Evolutionary conservation across 1,140 invertebrate genomes (phyloP).

Genomic region (Zeugodacus cucurbitae): DNA sequence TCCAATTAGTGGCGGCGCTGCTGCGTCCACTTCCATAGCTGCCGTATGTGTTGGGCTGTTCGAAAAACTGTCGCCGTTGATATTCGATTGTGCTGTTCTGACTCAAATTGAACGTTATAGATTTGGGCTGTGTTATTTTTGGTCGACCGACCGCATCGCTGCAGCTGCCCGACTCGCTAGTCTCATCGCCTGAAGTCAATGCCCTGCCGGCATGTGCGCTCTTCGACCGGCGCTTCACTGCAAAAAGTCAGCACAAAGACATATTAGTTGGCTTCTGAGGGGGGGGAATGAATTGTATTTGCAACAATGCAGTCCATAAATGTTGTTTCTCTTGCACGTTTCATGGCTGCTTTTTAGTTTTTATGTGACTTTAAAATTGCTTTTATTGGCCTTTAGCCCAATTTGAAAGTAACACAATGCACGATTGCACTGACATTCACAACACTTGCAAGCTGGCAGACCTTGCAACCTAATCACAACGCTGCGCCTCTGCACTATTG

Average conservation of each 20-base stretch:
- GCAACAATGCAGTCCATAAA: neutral
- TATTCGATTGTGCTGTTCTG: conserved; percentile 64
- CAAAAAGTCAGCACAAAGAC: neutral
- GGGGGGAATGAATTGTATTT: neutral
- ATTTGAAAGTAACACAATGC: conserved; percentile 35
- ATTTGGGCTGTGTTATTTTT: conserved; percentile 63
- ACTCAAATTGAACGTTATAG: conserved; percentile 63
- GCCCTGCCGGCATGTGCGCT: conserved; percentile 61
- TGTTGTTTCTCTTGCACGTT: neutral
- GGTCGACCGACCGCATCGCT: conserved; percentile 45
- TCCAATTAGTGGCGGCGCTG: conserved; percentile 33
- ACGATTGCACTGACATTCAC: conserved; percentile 12
- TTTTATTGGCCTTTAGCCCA: conserved; percentile 25
- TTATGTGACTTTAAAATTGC: conserved; percentile 5
- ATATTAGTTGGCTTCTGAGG: neutral
- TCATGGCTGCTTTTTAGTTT: neutral
- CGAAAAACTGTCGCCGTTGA: conserved; percentile 62
- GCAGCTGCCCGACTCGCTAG: conserved; percentile 10
- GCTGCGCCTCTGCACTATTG: neutral
- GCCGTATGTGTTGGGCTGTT: conserved; percentile 54
- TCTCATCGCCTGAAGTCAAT: conserved; percentile 41
- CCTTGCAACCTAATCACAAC: conserved; percentile 1
- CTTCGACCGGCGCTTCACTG: conserved; percentile 65
- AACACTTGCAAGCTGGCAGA: neutral
- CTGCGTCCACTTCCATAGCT: conserved; percentile 36